Evolutionary conservation across 2,797 vertebrate genomes (phyloP), one percentile per base, ranked within the genome.

Genomic region (Eupleurogrammus muticus): DNA sequence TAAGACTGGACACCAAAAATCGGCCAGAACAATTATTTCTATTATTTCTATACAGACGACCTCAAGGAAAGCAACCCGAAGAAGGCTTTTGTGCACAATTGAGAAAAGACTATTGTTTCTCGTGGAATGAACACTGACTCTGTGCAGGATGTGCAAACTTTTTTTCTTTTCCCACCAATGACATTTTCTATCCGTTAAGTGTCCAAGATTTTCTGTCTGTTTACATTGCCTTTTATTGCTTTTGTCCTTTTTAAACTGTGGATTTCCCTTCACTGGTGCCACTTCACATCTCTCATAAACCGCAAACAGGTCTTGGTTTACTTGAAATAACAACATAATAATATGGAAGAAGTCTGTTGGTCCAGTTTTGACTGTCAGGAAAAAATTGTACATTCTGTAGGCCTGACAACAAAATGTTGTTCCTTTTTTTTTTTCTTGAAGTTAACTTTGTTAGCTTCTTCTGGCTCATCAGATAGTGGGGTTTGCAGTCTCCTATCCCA

Each of bases 91-190:
- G 48, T 68, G 47, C 53, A 35, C 54, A 66, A 38, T 66, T 5
- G 5, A 63, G 58, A 76, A 69, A 68, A 60, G 51, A 62, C 68
- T 49, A n/a, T 20, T 66, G 53, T 67, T 77, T 63, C 77, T 82
- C 76, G 16, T 34, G 32, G 17, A 54, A 23, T 49, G 44, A 66
- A 49, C 38, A 40, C 14, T 17, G 20, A 58, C 64, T 48, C 12
- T 70, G 48, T 59, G 40, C 44, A 54, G 24, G 24, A 34, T 36
- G 51, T 72, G 38, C 20, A 46, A 48, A 72, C 53, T 36, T 66
- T 73, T 24, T 74, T 40, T 73, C 32, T 74, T 40, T 54, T 64
- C 7, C 20, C 57, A 47, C 21, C 19, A 53, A 6, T 57, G 44
- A 68, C 34, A 62, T 11, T 8, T 51, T 48, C 10, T 56, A 34